phyloP scores from a whole-genome alignment of 2,888 invertebrate genomes.

The Parnassius orleans region DNA sequence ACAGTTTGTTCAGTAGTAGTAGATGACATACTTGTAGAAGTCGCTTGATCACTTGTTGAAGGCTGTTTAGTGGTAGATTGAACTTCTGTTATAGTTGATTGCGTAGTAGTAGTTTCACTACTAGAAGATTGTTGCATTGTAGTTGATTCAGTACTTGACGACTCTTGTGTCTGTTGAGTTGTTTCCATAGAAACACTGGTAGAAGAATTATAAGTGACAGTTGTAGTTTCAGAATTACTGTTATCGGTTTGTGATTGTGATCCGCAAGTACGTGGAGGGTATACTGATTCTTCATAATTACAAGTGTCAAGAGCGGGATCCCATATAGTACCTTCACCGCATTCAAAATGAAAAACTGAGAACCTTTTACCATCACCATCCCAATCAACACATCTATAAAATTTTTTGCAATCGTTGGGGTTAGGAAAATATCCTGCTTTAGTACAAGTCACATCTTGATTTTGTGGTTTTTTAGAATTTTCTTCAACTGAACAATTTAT shows the following conservation, averaged over 20 bases:
- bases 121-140: slow-evolving; percentile 36
- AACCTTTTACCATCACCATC: slow-evolving; percentile 77
- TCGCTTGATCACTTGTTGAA: slow-evolving; percentile 31
- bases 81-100: slow-evolving; percentile 35
- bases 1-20: slow-evolving; percentile 35
- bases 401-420: slow-evolving; percentile 83
- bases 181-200: slow-evolving; percentile 22
- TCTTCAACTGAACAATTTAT: slow-evolving; percentile 48
- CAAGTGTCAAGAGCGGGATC: slow-evolving; percentile 85
- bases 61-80: slow-evolving; percentile 38
- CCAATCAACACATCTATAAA: slow-evolving; percentile 84
- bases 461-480: slow-evolving; percentile 49
- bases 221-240: slow-evolving; percentile 33
- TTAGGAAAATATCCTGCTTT: slow-evolving; percentile 83
- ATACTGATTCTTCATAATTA: slow-evolving; percentile 84
- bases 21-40: slow-evolving; percentile 32
- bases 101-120: slow-evolving; percentile 36
- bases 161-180: slow-evolving; percentile 31
- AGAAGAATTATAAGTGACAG: slow-evolving; percentile 30
- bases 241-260: slow-evolving; percentile 50
- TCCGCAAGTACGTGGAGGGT: slow-evolving; percentile 76
- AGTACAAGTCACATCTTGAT: slow-evolving; percentile 65
- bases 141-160: slow-evolving; percentile 37
- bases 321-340: slow-evolving; percentile 86
- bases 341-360: slow-evolving; percentile 84